Evolutionary conservation across 1,140 invertebrate genomes (phyloP).

Genomic region (Papilio aristodemus): DNA sequence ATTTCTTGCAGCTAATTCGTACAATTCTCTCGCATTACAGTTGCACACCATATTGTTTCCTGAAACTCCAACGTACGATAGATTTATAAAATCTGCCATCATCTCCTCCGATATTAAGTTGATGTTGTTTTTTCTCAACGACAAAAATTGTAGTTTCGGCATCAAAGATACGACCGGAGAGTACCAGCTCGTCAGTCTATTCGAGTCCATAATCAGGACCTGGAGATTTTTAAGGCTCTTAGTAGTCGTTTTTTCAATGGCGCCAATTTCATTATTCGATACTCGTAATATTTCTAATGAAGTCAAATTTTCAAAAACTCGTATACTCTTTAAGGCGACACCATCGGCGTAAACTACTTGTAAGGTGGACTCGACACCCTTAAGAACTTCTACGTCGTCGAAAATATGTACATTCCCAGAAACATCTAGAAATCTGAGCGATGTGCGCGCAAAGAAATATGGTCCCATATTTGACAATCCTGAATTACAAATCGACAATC

Average conservation of each 20-base stretch:
- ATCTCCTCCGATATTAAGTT: constrained; percentile 78
- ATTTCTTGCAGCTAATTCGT: constrained; percentile 64
- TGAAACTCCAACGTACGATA: constrained; percentile 70
- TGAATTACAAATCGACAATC: constrained; percentile 79
- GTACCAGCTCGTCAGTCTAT: constrained; percentile 79
- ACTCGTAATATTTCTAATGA: constrained; percentile 69
- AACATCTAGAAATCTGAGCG: constrained; percentile 76
- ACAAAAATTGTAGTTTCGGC: constrained; percentile 65
- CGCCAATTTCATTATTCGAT: constrained; percentile 73
- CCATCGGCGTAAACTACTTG: constrained; percentile 75
- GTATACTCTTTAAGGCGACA: constrained; percentile 62
- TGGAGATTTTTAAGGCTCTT: constrained; percentile 63
- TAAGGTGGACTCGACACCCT: constrained; percentile 67
- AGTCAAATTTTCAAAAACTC: constrained; percentile 50
- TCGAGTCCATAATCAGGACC: constrained; percentile 76
- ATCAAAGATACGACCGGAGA: constrained; percentile 61
- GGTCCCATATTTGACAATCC: constrained; percentile 58
- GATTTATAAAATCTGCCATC: constrained; percentile 67
- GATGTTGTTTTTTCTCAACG: constrained; percentile 78
- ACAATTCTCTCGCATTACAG: constrained; percentile 73
- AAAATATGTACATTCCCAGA: constrained; percentile 73
- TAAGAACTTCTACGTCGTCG: constrained; percentile 41
- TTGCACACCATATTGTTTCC: constrained; percentile 81
- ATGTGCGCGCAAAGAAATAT: constrained; percentile 65
- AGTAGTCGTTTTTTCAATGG: constrained; percentile 47